phyloP scores from a whole-genome alignment of 2,888 invertebrate species.

The Boloria euphrosyne region DNA sequence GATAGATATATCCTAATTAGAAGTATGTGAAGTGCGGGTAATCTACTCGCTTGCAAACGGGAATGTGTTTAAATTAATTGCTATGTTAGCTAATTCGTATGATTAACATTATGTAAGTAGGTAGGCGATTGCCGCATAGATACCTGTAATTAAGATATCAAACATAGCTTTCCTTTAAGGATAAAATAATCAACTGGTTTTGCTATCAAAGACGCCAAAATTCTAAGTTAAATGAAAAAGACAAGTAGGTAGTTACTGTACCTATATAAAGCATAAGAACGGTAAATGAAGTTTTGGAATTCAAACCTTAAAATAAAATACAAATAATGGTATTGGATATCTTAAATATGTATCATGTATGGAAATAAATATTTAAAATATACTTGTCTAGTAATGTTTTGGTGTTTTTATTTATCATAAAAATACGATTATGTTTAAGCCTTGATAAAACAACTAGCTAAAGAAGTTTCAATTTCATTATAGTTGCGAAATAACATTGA shows the following conservation, averaged over 20 bases:
- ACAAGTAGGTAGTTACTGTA: neutral
- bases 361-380: too few relatives aligned
- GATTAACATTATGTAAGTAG: constrained; percentile 25
- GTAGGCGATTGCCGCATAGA: constrained; percentile 16
- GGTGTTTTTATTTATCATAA: too few relatives aligned
- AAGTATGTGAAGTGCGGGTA: constrained; percentile 10
- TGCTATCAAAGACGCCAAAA: constrained; percentile 10
- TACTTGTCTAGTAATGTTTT: too few relatives aligned
- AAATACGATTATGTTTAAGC: neutral
- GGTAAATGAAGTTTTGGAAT: too few relatives aligned
- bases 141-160: constrained; percentile 23
- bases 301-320: too few relatives aligned
- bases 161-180: constrained; percentile 26
- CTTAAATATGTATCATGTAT: too few relatives aligned
- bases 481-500: neutral
- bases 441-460: constrained; percentile 3
- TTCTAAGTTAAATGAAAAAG: neutral
- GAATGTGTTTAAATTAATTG: constrained; percentile 20
- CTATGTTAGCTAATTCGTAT: constrained; percentile 6
- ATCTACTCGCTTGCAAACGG: constrained; percentile 20
- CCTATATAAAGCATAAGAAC: neutral
- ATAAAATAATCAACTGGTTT: constrained; percentile 21
- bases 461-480: neutral
- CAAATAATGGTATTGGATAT: too few relatives aligned
- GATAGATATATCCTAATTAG: constrained; percentile 14